These are phyloP conservation scores for Salvelinus alpinus DNA, from an alignment of 2,113 vertebrate species.

Conservation along the genomic window DNA sequence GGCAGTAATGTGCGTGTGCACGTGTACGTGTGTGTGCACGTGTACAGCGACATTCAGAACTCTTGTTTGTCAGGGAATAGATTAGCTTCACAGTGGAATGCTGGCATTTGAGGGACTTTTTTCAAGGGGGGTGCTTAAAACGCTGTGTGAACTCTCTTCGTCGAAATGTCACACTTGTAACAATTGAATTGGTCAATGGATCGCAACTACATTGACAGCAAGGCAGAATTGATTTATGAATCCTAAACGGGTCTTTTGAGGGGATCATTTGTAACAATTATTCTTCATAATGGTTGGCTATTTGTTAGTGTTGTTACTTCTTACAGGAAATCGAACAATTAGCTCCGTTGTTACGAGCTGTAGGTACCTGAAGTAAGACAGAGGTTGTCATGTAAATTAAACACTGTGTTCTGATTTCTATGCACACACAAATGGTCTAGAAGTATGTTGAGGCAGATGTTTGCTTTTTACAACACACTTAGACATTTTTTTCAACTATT, in stretches of 20 bases:
- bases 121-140: constrained; percentile 20
- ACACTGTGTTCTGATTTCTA: neutral
- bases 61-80: constrained; percentile 30
- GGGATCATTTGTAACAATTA: neutral
- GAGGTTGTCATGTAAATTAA: neutral
- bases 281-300: neutral
- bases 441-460: neutral
- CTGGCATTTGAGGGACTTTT: constrained; percentile 36
- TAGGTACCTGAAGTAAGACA: neutral
- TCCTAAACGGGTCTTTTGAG: constrained; percentile 8
- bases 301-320: neutral
- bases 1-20: neutral
- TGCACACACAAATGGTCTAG: neutral
- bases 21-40: constrained; percentile 4
- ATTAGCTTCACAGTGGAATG: constrained; percentile 35
- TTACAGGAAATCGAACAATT: neutral
- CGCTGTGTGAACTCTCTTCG: constrained; percentile 38
- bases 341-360: neutral
- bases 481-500: neutral
- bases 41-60: constrained; percentile 30
- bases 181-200: constrained; percentile 27
- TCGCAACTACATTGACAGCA: constrained; percentile 22
- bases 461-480: neutral
- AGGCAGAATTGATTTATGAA: constrained; percentile 3
- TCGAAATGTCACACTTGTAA: constrained; percentile 51